Conservation (phyloP, 1,140 invertebrate species). For the Caerostris darwini region DNA sequence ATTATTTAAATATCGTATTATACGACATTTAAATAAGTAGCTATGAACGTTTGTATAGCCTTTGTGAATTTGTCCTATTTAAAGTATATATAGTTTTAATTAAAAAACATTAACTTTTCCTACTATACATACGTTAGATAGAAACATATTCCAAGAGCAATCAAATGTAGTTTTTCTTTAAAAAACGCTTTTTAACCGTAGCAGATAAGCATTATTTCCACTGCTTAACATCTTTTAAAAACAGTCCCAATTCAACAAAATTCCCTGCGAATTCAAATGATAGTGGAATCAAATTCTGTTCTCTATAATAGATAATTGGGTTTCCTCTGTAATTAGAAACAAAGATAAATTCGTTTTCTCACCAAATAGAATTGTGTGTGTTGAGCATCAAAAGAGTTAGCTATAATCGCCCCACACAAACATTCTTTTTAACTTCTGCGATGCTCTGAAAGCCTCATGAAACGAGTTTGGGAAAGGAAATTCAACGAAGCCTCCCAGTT, state of each 20-base stretch:
- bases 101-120: too few relatives aligned
- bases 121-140: too few relatives aligned
- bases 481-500: conserved; percentile 26
- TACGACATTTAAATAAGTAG: too few relatives aligned
- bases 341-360: background rate
- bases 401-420: conserved; percentile 18
- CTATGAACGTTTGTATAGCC: too few relatives aligned
- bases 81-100: too few relatives aligned
- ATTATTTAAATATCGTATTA: too few relatives aligned
- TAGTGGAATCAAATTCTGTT: background rate
- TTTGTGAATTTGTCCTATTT: too few relatives aligned
- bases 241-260: background rate
- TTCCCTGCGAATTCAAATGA: background rate
- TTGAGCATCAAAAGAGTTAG: background rate
- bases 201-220: too few relatives aligned
- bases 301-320: background rate
- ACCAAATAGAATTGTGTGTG: background rate
- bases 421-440: conserved; percentile 32
- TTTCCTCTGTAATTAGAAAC: conserved; percentile 12
- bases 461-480: conserved; percentile 61
- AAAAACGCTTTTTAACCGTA: too few relatives aligned
- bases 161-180: too few relatives aligned
- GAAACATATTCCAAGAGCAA: too few relatives aligned
- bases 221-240: too few relatives aligned
- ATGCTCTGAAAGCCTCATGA: conserved; percentile 33